Base-by-base conservation (phyloP, 2,888 invertebrate genomes). In the Hyalella azteca region DNA sequence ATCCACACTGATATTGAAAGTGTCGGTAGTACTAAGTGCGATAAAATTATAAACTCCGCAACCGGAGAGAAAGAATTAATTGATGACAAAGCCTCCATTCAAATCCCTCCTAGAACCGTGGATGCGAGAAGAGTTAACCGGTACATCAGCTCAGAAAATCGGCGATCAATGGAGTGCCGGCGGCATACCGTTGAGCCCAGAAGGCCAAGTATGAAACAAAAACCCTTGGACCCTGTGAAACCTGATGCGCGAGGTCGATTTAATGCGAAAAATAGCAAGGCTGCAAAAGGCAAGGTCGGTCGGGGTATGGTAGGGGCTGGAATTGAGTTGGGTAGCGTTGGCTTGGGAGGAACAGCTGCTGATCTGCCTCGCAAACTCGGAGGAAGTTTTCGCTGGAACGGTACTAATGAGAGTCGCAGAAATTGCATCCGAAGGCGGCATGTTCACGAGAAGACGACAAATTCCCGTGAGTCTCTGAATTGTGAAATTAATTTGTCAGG, bases 281-380 rank as follows among this genome's bases (percentile, higher is more conserved):
- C 36, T 29, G 19, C 36, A n/a, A 66, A 66, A 66, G 66, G 36
- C 19, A 32, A 66, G 66, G 66, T 66, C 15, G 39, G 32, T 11
- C 66, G 32, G 19, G 66, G 66, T 36, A 66, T 66, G 66, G 66
- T 66, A 15, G 39, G 66, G 3, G 75, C 75, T 7, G 75, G 75
- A 41, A 45, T 75, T 45, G 75, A 75, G 36, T 41, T 75, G 40
- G 75, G 75, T n/a, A 75, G 75, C 45, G 75, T 75, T 2, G 75
- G 75, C 11, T 66, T 66, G n/a, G 66, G 66, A 22, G 66, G 19
- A 29, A 29, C 36, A 36, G 36, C 36, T 36, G 5, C 66, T 36
- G 66, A 66, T 36, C 36, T 66, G 39, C 66, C 36, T 9, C 66
- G 66, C 7, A 66, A 66, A 66, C 32, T 66, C n/a, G 66, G 66